Evolutionary conservation across 2,113 vertebrate genomes (phyloP), one percentile per base, ranked within the genome.

Genomic region (Leptobrachium leishanense): DNA sequence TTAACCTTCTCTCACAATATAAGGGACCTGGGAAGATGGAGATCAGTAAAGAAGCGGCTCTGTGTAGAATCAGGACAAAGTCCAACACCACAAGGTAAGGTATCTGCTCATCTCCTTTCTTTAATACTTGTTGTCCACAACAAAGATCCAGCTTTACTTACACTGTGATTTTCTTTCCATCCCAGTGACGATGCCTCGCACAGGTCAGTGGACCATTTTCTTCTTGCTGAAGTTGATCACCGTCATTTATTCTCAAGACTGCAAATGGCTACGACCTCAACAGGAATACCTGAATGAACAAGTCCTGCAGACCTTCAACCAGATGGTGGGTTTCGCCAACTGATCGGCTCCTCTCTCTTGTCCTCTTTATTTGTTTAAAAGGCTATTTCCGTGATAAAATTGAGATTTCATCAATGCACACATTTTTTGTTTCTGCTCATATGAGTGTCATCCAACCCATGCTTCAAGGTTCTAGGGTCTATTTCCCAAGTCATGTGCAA

Each of bases 181-280:
- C 63, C 6, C 20, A 65, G 31, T 65, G 63, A 11, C 8, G 39
- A 68, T 43, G 66, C 13, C 40, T 68, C 66, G 5, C 39, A 68
- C 40, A 5, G 10, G 5, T 43, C 15, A 40, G 3, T 68, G 66
- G 66, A 68, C 10, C 12, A 13, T 68, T 42, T 41, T 68, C 11
- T 43, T 68, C 66, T 43, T 68, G 40, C 10, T 43, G 6, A 68
- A 10, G 42, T 6, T 68, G 1, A 43, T 11, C 9, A 3, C 39
- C 9, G 9, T 43, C 39, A 68, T 43, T 41, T 68, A 68, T 68
- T 43, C 6, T 2, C 66, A 68, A 43, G 43, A 43, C 39, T 68
- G 66, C 66, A 68, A 68, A 68, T 68, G 66, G 40, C 66, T 68
- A 8, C 66, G 42, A 2, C 66, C 11, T 15, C 39, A 68, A 13